Percentiles rank a stretch among this genome's conserved stretches.
phyloP scores from a whole-genome alignment of 2,113 vertebrate species.

The Dipodomys merriami region DNA sequence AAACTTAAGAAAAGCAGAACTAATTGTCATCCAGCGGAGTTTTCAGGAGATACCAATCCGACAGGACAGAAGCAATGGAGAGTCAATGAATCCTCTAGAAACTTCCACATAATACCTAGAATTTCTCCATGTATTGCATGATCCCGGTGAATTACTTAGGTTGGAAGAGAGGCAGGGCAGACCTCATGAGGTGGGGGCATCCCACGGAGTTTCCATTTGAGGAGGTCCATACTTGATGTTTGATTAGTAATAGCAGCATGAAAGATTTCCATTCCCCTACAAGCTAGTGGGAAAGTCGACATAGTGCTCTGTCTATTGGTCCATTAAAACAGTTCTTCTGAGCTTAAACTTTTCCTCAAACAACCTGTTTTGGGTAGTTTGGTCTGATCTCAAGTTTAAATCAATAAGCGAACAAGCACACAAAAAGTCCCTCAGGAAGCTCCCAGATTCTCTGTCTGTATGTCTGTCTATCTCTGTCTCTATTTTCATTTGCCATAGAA shows the following conservation, averaged over 20 bases:
- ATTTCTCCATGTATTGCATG: too few relatives aligned
- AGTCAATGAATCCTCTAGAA: neutral
- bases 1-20: neutral
- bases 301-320: neutral
- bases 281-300: neutral
- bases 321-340: neutral
- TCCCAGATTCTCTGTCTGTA: too few relatives aligned
- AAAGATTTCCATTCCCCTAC: neutral
- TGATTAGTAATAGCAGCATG: neutral
- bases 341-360: conserved; percentile 11
- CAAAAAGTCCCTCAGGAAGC: too few relatives aligned
- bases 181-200: neutral
- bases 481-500: neutral
- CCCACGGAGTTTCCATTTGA: neutral
- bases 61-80: neutral
- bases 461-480: too few relatives aligned
- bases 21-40: neutral
- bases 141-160: neutral
- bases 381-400: conserved; percentile 7
- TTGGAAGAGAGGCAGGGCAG: neutral
- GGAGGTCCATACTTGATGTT: neutral
- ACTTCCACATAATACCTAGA: neutral
- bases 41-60: neutral
- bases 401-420: conserved; percentile 50
- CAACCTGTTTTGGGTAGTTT: neutral